A percentile compares a stretch with the other conserved stretches of the same genome.
Evolutionary conservation across 23 tunicate species (phyloP).

Genomic region (Ciona savignyi): DNA sequence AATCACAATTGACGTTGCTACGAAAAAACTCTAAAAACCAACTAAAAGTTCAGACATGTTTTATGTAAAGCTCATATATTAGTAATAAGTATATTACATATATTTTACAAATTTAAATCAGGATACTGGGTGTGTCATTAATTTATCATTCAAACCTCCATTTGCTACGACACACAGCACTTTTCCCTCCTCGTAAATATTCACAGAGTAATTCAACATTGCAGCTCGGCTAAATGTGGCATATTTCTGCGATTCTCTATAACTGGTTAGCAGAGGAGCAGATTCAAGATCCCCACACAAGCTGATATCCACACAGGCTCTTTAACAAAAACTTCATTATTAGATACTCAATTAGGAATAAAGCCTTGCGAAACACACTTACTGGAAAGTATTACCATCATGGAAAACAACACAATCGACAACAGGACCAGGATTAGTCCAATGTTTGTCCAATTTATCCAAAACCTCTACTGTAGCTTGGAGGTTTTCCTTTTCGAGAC

Average conservation of each 20-base stretch:
- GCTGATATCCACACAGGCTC: constrained; percentile 82
- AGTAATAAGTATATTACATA: no score
- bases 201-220: constrained; percentile 79
- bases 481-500: constrained; percentile 35
- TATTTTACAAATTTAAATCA: no score
- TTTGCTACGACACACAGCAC: constrained; percentile 70
- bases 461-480: constrained; percentile 61
- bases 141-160: constrained; percentile 50
- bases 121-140: no score
- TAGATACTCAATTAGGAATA: no score
- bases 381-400: constrained; percentile 80
- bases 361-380: no score
- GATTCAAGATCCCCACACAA: constrained; percentile 63
- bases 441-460: constrained; percentile 71
- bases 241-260: constrained; percentile 60
- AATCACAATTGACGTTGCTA: no score
- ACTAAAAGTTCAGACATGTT: no score
- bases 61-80: no score
- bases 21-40: no score
- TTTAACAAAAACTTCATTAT: no score
- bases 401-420: constrained; percentile 92
- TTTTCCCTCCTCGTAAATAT: constrained; percentile 88
- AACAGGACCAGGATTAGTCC: constrained; percentile 68
- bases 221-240: constrained; percentile 37
- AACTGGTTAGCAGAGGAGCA: constrained; percentile 58